These are phyloP conservation scores for Invenusta paracnida DNA, from an alignment of 2,888 invertebrate species.

Conservation along the genomic window DNA sequence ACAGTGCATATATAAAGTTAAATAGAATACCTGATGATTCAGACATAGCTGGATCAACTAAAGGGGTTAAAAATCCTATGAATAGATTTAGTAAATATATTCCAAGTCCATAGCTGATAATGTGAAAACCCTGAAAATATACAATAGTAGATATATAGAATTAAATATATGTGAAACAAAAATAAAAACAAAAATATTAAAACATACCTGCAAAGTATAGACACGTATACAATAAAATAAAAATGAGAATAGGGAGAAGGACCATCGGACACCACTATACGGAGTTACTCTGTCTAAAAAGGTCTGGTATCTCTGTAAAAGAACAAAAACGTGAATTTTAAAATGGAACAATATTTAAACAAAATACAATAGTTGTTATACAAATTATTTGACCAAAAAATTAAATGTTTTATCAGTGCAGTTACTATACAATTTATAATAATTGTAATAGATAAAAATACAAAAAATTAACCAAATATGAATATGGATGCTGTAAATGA, in stretches of 20 bases:
- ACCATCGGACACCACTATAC: neutral
- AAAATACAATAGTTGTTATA: too few relatives aligned
- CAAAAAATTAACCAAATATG: neutral
- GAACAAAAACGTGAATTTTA: too few relatives aligned
- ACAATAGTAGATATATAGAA: neutral
- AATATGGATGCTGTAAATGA: too few relatives aligned
- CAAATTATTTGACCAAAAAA: neutral
- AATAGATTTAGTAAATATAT: neutral
- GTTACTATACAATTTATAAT: neutral
- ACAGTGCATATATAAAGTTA: too few relatives aligned
- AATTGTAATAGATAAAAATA: neutral
- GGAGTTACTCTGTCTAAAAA: neutral
- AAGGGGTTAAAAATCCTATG: neutral
- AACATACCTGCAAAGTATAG: neutral
- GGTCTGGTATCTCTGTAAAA: neutral
- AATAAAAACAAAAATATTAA: neutral
- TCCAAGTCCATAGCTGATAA: neutral
- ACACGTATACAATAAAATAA: neutral
- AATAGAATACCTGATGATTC: neutral
- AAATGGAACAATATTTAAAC: too few relatives aligned
- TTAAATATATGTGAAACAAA: neutral
- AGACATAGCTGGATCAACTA: neutral
- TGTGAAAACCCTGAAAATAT: neutral
- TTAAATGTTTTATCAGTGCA: neutral
- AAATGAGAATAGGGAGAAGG: neutral